These are phyloP conservation scores for Camponotus fellah DNA, from an alignment of 2,888 invertebrate species.

Conservation along the genomic window DNA sequence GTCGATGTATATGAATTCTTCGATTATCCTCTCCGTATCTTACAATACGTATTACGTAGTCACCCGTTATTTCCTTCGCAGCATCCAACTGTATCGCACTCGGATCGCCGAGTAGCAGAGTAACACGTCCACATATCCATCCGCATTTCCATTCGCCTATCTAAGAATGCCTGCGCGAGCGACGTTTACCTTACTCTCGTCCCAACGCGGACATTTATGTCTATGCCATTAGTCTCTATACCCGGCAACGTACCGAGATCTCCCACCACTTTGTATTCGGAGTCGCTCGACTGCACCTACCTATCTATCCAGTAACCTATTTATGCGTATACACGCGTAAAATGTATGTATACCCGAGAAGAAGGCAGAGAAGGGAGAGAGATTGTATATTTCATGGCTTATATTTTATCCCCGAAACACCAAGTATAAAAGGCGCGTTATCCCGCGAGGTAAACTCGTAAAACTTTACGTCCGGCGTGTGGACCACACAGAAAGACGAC, in stretches of 20 bases:
- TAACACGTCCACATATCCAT: conserved; percentile 35
- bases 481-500: conserved; percentile 43
- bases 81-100: conserved; percentile 34
- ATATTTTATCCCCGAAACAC: conserved; percentile 29
- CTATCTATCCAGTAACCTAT: conserved; percentile 30
- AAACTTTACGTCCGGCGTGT: conserved; percentile 31
- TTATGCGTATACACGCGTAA: neutral
- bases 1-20: conserved; percentile 32
- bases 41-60: conserved; percentile 5
- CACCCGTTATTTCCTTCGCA: conserved; percentile 36
- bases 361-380: conserved; percentile 8
- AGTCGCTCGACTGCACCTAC: conserved; percentile 30
- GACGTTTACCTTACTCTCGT: conserved; percentile 25
- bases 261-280: conserved; percentile 31
- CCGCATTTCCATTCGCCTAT: conserved; percentile 38
- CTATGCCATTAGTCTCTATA: conserved; percentile 47
- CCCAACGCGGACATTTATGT: conserved; percentile 48
- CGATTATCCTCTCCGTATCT: conserved; percentile 6
- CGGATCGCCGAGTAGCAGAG: conserved; percentile 49
- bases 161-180: conserved; percentile 33
- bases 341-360: neutral
- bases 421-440: conserved; percentile 10
- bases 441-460: conserved; percentile 35
- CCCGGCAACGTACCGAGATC: conserved; percentile 35
- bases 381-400: neutral